Base-by-base conservation (phyloP, 1,140 invertebrate genomes). In the Melitaea cinxia region DNA sequence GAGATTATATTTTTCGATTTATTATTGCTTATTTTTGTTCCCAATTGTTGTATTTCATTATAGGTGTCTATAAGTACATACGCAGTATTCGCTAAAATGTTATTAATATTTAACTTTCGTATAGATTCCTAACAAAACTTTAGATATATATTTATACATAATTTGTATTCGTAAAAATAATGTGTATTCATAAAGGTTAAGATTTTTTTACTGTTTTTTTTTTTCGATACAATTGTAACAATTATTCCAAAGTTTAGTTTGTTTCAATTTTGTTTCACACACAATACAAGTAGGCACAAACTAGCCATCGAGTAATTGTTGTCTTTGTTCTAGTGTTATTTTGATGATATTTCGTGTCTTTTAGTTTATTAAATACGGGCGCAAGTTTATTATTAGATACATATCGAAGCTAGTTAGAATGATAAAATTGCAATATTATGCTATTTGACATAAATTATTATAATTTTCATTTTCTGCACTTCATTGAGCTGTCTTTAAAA, bases 1-100 rank as follows among this genome's bases (percentile, higher is more conserved):
- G 78, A 88, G 80, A 82, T 85, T 83, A 87, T 89, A 89, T 89
- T 89, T 89, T 89, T 89, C 75, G 86, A 89, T 85, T 84, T 80
- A 82, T 78, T 85, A 84, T 82, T 82, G 73, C 73, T 85, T 83
- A 77, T 80, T 75, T 77, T 82, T 78, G 75, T 85, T 79, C 68
- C 68, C 71, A 62, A 74, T 83, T 86, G 82, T 88, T 85, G 80
- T 88, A 80, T 78, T 77, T 77, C 81, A 78, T 75, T 74, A 68
- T 80, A 82, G 66, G 45, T 64, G 69, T 71, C 69, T 71, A 68
- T 74, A 72, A 73, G 73, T 80, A 80, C 78, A 80, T 73, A 65
- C 73, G 65, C 72, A 77, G 76, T 78, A 80, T 80, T 80, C 70
- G 62, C 61, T 76, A 73, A 78, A 59, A 68, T 66, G 67, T 70